Percentiles rank a stretch among this genome's conserved stretches.
phyloP scores from a whole-genome alignment of 2,888 invertebrate species.

The Odontothrips loti region DNA sequence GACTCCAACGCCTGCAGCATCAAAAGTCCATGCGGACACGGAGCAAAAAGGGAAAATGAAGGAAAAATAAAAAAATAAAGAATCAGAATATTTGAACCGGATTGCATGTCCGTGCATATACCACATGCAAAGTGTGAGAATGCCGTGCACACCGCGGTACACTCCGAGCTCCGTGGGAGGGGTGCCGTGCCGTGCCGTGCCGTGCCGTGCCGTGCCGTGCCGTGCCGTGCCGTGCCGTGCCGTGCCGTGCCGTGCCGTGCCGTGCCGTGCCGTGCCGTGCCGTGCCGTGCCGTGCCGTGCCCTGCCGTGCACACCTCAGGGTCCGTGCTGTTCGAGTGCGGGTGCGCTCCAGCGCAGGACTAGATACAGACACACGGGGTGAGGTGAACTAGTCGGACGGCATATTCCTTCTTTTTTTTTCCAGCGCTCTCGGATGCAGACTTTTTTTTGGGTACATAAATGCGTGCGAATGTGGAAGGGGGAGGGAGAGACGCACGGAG shows the following conservation, averaged over 20 bases:
- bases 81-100: no score
- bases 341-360: neutral
- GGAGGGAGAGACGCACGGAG: neutral
- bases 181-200: neutral
- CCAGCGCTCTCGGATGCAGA: neutral
- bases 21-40: no score
- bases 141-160: neutral
- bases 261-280: no score
- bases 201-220: neutral
- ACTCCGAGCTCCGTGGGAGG: neutral
- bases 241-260: no score
- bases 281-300: no score
- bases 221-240: no score
- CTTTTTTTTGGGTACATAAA: neutral
- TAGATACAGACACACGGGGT: neutral
- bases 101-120: neutral
- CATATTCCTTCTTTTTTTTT: neutral
- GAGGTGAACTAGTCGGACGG: no score
- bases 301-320: neutral
- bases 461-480: neutral
- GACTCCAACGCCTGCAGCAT: no score
- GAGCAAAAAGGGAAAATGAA: no score
- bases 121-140: constrained; percentile 15
- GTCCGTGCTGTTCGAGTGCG: neutral
- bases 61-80: no score